Base-by-base conservation (phyloP, 1,140 invertebrate genomes). In the Pomacea maculata region DNA sequence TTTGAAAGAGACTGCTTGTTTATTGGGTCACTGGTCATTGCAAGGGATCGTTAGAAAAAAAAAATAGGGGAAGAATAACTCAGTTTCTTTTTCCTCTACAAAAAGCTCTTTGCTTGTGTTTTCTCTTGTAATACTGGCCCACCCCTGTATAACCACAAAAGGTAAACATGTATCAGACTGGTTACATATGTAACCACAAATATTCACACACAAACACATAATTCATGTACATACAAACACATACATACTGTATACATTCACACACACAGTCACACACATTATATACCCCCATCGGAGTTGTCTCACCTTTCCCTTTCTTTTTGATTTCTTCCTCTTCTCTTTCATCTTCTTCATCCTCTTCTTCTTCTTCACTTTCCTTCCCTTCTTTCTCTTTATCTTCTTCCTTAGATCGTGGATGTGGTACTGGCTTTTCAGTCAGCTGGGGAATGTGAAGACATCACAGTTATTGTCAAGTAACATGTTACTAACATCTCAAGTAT, bases 331-430 rank as follows among this genome's bases (percentile, higher is more conserved):
- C 63, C 29, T 75, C 74, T 70, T 70, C 65, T 65, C 57, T 61
- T 19, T 76, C 54, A 19, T 77, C 67, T 54, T 81, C 67, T 34
- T 68, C 21, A 17, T 64, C 57, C 29, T 70, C 34, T 10, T 73
- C 74, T 73, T 82, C 74, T 45, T 71, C 25, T 34, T 68, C 21
- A 17, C 63, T 21, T 81, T 64, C 57, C 29, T 70, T 57, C 19
- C 67, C 74, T 73, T 82, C 74, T 45, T 71, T 71, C 12, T 78
- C 65, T 57, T 68, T 75, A 52, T 78, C 45, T 15, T 80, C 73
- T n/a, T 75, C 80, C 57, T 81, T 55, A 67, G 55, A 64, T 45
- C 67, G 34, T 54, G 52, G 54, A 14, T 21, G 54, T 17, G 75
- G 67, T 12, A 63, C 29, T 29, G 75, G 75, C 21, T 63, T 68